These are phyloP conservation scores for Acanthopagrus latus DNA, from an alignment of 2,797 vertebrate genomes.

Conservation along the genomic window DNA sequence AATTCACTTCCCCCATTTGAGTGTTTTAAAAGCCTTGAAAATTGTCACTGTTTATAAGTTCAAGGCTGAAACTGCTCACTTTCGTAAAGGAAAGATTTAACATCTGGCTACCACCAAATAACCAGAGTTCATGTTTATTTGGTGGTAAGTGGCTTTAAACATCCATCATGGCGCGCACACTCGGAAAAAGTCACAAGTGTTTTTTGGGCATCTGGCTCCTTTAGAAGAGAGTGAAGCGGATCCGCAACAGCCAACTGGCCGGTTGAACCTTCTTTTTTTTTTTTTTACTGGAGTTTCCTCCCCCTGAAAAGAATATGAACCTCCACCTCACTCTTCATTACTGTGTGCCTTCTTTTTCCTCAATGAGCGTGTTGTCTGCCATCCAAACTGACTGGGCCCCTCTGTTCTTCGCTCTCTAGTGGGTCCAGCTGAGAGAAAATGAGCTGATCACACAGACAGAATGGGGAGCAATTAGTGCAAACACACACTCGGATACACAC, in stretches of 20 bases:
- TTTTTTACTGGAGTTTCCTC: constrained; percentile 33
- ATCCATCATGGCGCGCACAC: constrained; percentile 11
- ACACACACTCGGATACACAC: constrained; percentile 53
- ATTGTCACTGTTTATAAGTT: background rate
- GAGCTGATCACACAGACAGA: constrained; percentile 75
- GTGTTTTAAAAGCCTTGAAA: background rate
- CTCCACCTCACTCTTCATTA: background rate
- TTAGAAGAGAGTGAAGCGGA: background rate
- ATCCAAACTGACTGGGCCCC: constrained; percentile 65
- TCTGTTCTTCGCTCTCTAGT: constrained; percentile 68
- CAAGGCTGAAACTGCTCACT: background rate
- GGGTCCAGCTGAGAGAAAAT: constrained; percentile 65
- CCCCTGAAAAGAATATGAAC: constrained; percentile 25
- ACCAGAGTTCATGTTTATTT: constrained; percentile 37
- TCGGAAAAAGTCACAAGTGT: background rate
- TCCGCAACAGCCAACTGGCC: constrained; percentile 15
- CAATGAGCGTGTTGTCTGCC: constrained; percentile 73
- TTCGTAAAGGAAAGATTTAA: background rate
- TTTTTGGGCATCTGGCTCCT: constrained; percentile 1
- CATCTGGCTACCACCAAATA: constrained; percentile 3
- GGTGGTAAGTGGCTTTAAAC: constrained; percentile 29
- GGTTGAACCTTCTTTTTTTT: background rate
- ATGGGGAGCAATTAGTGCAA: constrained; percentile 70
- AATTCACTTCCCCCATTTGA: background rate
- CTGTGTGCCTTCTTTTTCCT: constrained; percentile 49